A percentile compares a stretch with the other conserved stretches of the same genome.
These are phyloP conservation scores for Drosophila lowei DNA, from an alignment of 1,140 invertebrate genomes.

Conservation along the genomic window DNA sequence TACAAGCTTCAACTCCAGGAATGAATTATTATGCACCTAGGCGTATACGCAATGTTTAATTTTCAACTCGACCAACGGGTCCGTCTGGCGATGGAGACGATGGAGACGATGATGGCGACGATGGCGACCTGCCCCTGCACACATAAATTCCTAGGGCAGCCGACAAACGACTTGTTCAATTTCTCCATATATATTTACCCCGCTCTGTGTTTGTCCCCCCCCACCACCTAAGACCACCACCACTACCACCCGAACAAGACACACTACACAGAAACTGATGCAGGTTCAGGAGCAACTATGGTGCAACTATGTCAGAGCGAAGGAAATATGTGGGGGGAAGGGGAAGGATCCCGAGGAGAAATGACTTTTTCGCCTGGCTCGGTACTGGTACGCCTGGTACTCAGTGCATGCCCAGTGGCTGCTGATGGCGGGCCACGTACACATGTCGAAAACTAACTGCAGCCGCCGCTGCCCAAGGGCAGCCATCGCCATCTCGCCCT, in stretches of 20 bases:
- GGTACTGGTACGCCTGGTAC: not conserved
- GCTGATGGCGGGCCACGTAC: conserved; percentile 72
- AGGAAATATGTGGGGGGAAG: conserved; percentile 6
- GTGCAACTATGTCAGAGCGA: conserved; percentile 8
- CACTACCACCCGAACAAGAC: conserved; percentile 19
- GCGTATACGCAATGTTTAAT: conserved; percentile 82
- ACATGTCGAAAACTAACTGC: conserved; percentile 79
- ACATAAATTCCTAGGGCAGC: conserved; percentile 74
- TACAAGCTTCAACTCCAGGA: conserved; percentile 43
- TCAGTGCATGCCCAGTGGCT: conserved; percentile 26
- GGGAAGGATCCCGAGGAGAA: conserved; percentile 7
- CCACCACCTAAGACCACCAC: too few relatives aligned
- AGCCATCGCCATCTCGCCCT: not conserved
- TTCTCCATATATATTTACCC: conserved; percentile 52
- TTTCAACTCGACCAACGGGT: conserved; percentile 65
- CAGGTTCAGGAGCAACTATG: not conserved
- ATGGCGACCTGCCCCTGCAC: conserved; percentile 33
- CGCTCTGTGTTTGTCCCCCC: conserved; percentile 30
- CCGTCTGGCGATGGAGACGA: too few relatives aligned
- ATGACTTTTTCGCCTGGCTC: conserved; percentile 36
- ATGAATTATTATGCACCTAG: conserved; percentile 82
- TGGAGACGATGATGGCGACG: not conserved
- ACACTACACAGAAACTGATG: conserved; percentile 14
- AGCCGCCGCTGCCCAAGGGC: conserved; percentile 33
- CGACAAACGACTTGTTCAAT: conserved; percentile 81